These are phyloP conservation scores for Odocoileus hemionus DNA, from an alignment of 2,113 vertebrate genomes.

Conservation along the genomic window DNA sequence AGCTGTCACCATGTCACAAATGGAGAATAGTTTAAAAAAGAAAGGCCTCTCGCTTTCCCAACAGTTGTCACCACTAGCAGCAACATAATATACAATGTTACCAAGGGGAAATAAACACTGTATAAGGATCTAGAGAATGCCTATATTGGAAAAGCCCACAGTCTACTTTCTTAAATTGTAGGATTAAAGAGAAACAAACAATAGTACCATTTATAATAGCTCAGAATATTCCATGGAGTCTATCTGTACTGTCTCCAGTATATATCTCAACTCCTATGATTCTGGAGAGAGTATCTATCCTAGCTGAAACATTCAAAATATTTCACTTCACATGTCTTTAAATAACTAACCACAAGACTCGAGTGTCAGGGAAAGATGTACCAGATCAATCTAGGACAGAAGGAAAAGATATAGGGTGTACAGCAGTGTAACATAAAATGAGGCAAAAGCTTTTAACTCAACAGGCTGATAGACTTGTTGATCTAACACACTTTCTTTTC, in stretches of 20 bases:
- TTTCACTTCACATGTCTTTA: background rate
- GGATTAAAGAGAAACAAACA: background rate
- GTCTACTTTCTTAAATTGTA: background rate
- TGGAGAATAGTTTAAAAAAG: background rate
- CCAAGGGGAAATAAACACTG: background rate
- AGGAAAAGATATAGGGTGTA: background rate
- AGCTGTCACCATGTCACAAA: slow-evolving; percentile 40
- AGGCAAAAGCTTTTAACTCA: background rate
- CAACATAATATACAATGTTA: background rate
- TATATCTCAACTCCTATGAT: background rate
- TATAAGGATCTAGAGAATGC: background rate
- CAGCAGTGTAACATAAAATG: background rate
- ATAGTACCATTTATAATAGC: background rate
- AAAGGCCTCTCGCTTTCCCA: background rate
- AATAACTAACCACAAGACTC: background rate
- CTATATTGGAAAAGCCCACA: background rate
- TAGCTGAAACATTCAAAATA: background rate
- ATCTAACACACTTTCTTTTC: background rate
- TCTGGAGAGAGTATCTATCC: background rate
- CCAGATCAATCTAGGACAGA: background rate
- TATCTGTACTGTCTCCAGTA: background rate
- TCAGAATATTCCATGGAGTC: background rate
- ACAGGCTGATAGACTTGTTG: background rate
- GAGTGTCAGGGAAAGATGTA: background rate
- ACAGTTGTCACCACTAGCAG: slow-evolving; percentile 7